A percentile compares a stretch with the other conserved stretches of the same genome.
Conservation (phyloP, 1,140 invertebrate species). For the Diplogasteroides magnus region DNA sequence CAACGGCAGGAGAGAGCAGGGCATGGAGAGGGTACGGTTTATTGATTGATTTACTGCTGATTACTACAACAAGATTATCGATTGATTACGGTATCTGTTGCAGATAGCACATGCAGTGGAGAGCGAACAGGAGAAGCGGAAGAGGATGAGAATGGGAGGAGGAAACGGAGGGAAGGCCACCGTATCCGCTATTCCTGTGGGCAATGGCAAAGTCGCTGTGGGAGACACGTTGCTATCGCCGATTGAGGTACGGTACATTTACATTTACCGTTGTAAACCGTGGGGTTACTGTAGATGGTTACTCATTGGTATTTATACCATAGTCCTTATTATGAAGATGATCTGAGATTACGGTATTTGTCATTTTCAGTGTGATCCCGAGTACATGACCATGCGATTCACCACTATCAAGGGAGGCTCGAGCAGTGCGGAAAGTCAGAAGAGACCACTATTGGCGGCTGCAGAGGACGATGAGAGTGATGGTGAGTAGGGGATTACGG, state of each 20-base stretch:
- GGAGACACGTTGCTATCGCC: slow-evolving; percentile 8
- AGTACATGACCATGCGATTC: background rate
- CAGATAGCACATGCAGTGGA: background rate
- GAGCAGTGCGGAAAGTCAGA: background rate
- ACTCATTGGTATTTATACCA: too few relatives aligned
- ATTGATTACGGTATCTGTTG: background rate
- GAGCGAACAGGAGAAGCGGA: background rate
- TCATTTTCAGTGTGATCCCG: background rate
- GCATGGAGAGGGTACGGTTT: background rate
- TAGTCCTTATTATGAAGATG: too few relatives aligned
- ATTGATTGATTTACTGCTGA: too few relatives aligned
- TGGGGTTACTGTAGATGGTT: too few relatives aligned
- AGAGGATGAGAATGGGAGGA: background rate
- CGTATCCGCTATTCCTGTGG: background rate
- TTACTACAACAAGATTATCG: too few relatives aligned
- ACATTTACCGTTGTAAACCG: too few relatives aligned
- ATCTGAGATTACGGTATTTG: too few relatives aligned
- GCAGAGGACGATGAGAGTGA: background rate
- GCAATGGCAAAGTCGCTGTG: slow-evolving; percentile 4
- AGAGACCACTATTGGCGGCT: background rate
- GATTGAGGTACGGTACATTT: background rate
- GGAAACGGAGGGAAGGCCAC: too few relatives aligned
- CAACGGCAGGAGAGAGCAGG: background rate
- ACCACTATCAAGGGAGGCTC: background rate
- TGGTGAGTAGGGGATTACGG: background rate